These are phyloP conservation scores for Sciurus niger DNA, from an alignment of 2,113 vertebrate species.

Conservation along the genomic window DNA sequence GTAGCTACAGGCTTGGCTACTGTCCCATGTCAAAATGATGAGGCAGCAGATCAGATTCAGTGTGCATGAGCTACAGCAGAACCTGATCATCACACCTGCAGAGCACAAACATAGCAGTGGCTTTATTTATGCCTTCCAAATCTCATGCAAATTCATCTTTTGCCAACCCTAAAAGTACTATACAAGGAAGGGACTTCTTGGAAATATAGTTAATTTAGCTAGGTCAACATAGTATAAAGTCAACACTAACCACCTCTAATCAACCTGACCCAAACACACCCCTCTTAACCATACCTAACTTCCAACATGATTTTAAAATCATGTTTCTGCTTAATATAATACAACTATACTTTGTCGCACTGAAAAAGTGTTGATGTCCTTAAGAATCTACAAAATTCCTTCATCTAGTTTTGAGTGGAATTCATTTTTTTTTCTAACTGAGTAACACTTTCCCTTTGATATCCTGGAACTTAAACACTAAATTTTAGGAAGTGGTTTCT, in stretches of 20 bases:
- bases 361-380: background rate
- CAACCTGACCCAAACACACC: background rate
- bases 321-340: background rate
- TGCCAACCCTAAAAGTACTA: background rate
- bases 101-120: background rate
- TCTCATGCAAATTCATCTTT: background rate
- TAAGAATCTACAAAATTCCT: background rate
- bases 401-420: background rate
- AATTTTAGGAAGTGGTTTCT: background rate
- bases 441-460: background rate
- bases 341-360: background rate
- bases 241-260: background rate
- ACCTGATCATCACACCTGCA: background rate
- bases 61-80: background rate
- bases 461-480: background rate
- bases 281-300: slow-evolving; percentile 7
- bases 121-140: background rate
- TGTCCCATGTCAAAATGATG: background rate
- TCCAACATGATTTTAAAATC: background rate
- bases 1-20: background rate
- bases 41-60: background rate
- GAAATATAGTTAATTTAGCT: background rate
- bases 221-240: background rate
- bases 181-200: background rate
- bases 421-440: background rate